Base-by-base conservation (phyloP, 2,797 vertebrate species). In the Acanthurus lineatus region DNA sequence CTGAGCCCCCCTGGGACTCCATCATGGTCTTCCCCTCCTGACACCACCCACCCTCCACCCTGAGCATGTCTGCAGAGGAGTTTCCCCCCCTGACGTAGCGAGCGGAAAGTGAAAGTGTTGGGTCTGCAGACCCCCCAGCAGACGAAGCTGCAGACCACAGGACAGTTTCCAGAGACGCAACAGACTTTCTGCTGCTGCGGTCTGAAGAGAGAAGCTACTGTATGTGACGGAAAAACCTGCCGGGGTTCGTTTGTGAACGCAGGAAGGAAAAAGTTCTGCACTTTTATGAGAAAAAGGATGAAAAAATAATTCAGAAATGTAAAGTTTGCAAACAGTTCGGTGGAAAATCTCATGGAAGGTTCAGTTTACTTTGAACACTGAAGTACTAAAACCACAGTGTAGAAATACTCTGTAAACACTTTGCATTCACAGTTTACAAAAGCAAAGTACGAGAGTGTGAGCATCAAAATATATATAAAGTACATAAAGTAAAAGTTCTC, bases 51-150 rank as follows among this genome's bases (percentile, higher is more conserved):
- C 32, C 56, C 58, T 19, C 32, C 22, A 44, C 14, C 2, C 51
- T 44, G 38, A 0, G 4, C 10, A 53, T 9, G 5, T 57, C 51
- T 54, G 52, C 56, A 4, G 71, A 79, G 60, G 84, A 82, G 77
- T 74, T 89, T 83, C 25, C 25, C 25, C 25, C 3, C 80, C 87
- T 6, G 9, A 32, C 12, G 7, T 47, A 14, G 6, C 40, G 72
- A 48, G 66, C 9, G 76, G 82, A 83, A 85, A 81, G 69, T 60
- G 47, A 86, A 78, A 75, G 40, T 9, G 3, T 5, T 48, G 3
- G 48, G 12, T 60, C 40, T 69, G 44, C 52, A 51, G 87, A 84
- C 81, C 79, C 79, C 25, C 79, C 25, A 19, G 0, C 72, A 70
- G 59, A 57, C 16, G 28, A 64, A 63, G 15, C 67, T 8, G 17